A percentile compares a stretch with the other conserved stretches of the same genome.
These are phyloP conservation scores for Antigone vipio DNA, from an alignment of 2,113 vertebrate genomes.

Conservation along the genomic window DNA sequence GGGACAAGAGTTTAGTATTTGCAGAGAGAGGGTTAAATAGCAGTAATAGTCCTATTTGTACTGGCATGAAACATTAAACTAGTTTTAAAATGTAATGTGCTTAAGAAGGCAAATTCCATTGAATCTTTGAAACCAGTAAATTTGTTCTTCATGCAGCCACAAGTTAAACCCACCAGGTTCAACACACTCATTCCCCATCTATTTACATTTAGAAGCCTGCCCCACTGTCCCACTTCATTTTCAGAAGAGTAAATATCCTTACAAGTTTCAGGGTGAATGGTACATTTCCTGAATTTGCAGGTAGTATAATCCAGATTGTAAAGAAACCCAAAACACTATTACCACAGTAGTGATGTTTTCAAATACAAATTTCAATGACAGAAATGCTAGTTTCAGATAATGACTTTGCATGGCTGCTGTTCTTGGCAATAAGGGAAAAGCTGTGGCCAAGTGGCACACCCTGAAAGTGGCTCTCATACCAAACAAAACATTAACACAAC, in stretches of 20 bases:
- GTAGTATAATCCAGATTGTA: background rate
- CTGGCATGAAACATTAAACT: background rate
- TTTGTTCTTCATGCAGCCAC: background rate
- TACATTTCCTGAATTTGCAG: background rate
- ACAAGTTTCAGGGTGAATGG: background rate
- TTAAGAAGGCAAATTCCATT: background rate
- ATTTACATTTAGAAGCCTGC: background rate
- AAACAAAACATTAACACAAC: background rate
- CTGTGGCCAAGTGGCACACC: background rate
- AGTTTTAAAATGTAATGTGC: background rate
- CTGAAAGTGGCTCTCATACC: background rate
- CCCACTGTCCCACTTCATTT: background rate
- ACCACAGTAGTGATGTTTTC: background rate
- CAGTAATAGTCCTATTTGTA: background rate
- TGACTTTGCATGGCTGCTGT: background rate
- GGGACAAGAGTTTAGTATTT: background rate
- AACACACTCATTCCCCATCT: accelerated
- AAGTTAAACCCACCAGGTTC: background rate
- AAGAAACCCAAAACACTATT: background rate
- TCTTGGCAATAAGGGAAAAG: background rate
- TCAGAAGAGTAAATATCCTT: background rate
- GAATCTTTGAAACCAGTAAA: background rate
- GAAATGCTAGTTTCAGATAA: background rate
- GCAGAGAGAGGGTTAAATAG: background rate
- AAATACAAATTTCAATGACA: background rate